Conservation (phyloP, 2,797 vertebrate genomes). For the Onychomys arenicola region DNA sequence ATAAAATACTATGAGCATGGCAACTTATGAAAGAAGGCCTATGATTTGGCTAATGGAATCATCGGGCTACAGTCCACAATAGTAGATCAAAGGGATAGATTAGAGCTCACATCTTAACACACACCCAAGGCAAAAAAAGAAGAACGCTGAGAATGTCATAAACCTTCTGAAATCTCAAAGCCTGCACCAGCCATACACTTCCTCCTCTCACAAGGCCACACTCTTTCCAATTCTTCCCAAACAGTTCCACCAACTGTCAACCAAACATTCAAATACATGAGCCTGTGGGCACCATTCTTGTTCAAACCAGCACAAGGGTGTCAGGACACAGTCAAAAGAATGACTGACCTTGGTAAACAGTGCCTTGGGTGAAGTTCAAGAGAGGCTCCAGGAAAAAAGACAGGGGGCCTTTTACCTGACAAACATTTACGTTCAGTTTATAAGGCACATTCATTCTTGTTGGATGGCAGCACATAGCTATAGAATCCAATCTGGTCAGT, state of each 20-base stretch:
- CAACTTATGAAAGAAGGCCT: background rate
- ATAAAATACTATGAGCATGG: background rate
- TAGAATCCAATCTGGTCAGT: background rate
- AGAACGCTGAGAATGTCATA: background rate
- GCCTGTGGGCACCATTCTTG: too few relatives aligned
- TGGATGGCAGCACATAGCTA: background rate
- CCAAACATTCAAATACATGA: background rate
- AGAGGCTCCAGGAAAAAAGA: background rate
- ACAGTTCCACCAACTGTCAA: background rate
- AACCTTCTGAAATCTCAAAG: background rate
- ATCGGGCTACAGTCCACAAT: too few relatives aligned
- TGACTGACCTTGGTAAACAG: background rate
- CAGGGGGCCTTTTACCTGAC: background rate
- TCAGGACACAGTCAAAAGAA: background rate
- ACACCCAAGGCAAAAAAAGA: background rate
- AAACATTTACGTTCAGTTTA: background rate
- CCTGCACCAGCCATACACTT: too few relatives aligned
- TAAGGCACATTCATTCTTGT: background rate
- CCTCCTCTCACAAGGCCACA: background rate
- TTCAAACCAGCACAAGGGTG: background rate
- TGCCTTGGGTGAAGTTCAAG: background rate
- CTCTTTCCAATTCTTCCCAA: background rate
- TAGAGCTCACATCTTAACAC: background rate
- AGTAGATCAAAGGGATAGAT: background rate
- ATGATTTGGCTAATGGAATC: background rate